Percentiles rank a stretch among this genome's conserved stretches.
Conservation (phyloP, 2,113 vertebrate species). For the Xenopus borealis region DNA sequence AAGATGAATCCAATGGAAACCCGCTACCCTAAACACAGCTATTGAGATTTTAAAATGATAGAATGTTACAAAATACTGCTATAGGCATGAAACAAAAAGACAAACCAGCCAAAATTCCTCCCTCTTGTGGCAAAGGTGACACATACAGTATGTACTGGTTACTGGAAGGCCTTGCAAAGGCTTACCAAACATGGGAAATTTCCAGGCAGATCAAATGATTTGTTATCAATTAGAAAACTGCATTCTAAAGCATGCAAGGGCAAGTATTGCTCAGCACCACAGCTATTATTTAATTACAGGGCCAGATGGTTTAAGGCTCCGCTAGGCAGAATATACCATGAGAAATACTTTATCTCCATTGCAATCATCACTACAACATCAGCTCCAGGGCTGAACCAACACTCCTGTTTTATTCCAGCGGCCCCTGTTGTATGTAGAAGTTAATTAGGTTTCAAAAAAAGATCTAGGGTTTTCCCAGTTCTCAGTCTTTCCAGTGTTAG, state of each 20-base stretch:
- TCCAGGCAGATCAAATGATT: slow-evolving; percentile 84
- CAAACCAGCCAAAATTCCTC: not conserved
- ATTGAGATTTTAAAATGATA: too few species aligned
- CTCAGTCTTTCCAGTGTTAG: too few species aligned
- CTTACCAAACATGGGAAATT: slow-evolving; percentile 52
- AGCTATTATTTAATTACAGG: slow-evolving; percentile 97
- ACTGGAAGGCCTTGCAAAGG: not conserved
- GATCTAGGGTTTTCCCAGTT: not conserved
- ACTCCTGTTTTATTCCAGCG: slow-evolving; percentile 93
- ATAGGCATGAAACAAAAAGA: not conserved
- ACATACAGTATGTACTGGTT: not conserved
- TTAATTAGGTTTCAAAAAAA: slow-evolving; percentile 78
- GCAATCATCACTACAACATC: slow-evolving; percentile 89
- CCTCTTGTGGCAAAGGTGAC: not conserved
- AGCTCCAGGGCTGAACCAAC: slow-evolving; percentile 90
- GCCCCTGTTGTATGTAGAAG: slow-evolving; percentile 74
- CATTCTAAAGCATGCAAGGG: slow-evolving; percentile 74
- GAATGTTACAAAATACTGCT: too few species aligned
- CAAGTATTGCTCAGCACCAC: slow-evolving; percentile 84
- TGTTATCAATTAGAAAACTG: slow-evolving; percentile 87
- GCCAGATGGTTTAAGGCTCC: slow-evolving; percentile 96
- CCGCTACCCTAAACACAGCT: too few species aligned
- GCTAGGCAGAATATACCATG: slow-evolving; percentile 85
- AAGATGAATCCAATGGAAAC: too few species aligned
- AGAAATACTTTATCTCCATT: slow-evolving; percentile 90